These are phyloP conservation scores for Hydrophis major DNA, from an alignment of 2,797 vertebrate genomes.

Conservation along the genomic window DNA sequence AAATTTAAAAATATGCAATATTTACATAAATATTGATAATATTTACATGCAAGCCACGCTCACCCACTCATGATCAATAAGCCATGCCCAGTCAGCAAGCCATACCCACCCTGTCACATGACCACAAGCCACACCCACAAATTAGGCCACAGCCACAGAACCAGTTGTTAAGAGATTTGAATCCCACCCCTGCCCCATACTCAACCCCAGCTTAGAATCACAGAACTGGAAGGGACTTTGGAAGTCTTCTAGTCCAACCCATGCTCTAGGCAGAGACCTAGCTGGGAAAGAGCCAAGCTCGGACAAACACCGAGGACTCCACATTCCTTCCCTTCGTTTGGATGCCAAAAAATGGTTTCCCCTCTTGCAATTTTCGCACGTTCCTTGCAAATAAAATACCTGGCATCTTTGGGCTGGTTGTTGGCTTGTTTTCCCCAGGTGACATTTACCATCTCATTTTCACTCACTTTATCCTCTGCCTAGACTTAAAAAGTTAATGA, in stretches of 20 bases:
- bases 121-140: no score
- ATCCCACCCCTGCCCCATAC: no score
- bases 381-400: constrained; percentile 30
- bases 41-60: no score
- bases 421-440: neutral
- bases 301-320: neutral
- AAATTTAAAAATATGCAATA: no score
- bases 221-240: neutral
- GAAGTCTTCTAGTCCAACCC: neutral
- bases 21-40: no score
- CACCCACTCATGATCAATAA: no score
- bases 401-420: neutral
- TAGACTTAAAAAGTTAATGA: constrained; percentile 38
- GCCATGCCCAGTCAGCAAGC: no score
- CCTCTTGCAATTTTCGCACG: constrained; percentile 3
- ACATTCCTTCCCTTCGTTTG: neutral
- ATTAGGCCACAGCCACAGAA: no score
- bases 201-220: neutral
- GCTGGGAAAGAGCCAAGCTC: neutral
- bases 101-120: no score
- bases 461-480: neutral
- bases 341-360: constrained; percentile 3
- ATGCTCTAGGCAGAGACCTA: neutral
- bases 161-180: no score
- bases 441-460: rapidly evolving